phyloP scores from a whole-genome alignment of 2,797 vertebrate species.

The Acipenser transmontanus region DNA sequence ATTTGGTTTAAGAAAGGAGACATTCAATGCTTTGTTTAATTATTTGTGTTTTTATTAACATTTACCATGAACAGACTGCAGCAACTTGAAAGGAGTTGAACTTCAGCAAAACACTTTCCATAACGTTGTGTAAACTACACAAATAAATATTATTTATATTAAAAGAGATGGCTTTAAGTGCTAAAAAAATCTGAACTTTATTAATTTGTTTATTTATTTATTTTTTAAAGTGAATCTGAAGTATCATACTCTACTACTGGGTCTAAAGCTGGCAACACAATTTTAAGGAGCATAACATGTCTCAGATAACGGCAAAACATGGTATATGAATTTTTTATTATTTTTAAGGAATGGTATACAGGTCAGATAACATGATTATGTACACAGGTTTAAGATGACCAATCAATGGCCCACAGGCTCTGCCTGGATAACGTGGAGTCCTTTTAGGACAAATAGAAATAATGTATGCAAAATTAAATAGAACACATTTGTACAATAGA shows the following conservation, averaged over 20 bases:
- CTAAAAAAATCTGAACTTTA: constrained; percentile 38
- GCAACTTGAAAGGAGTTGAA: constrained; percentile 12
- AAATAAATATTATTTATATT: constrained; percentile 72
- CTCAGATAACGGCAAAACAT: neutral
- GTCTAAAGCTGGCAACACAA: no score
- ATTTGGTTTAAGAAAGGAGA: no score
- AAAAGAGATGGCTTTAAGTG: constrained; percentile 46
- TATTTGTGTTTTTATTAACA: constrained; percentile 26
- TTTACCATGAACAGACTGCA: constrained; percentile 19
- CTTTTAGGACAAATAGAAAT: constrained; percentile 9
- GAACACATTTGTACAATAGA: neutral
- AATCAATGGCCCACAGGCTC: constrained; percentile 33
- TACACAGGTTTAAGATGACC: constrained; percentile 1
- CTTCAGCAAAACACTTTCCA: constrained; percentile 23
- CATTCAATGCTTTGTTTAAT: no score
- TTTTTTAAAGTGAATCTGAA: constrained; percentile 36
- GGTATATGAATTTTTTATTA: neutral
- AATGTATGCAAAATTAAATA: constrained; percentile 5
- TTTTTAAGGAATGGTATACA: neutral
- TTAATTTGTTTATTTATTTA: constrained; percentile 38
- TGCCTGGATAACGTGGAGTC: constrained; percentile 30
- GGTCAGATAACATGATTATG: neutral
- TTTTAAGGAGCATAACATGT: neutral
- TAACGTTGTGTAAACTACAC: constrained; percentile 41
- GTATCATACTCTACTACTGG: neutral